phyloP scores from a whole-genome alignment of 2,888 invertebrate genomes.

The Lasiommata megera region DNA sequence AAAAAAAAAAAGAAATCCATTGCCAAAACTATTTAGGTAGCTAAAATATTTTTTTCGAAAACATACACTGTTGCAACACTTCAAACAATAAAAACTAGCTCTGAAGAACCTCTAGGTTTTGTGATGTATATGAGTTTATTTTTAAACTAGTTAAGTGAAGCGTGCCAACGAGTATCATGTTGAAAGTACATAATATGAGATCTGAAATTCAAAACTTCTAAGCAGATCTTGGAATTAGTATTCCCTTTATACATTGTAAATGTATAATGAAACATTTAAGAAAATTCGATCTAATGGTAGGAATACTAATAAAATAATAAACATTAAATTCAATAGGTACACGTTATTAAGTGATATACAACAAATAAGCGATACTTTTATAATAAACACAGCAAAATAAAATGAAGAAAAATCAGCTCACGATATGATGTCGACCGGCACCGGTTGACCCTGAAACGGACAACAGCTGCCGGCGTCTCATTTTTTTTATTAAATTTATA shows the following conservation, averaged over 20 bases:
- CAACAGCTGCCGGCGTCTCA: slow-evolving; percentile 58
- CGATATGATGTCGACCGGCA: slow-evolving; percentile 51
- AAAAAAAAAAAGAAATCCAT: no score
- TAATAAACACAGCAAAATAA: slow-evolving; percentile 43
- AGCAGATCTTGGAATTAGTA: neutral
- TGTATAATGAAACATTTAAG: neutral
- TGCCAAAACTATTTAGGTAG: neutral
- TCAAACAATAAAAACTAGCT: neutral
- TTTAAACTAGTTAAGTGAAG: slow-evolving; percentile 22
- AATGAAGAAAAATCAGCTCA: slow-evolving; percentile 59
- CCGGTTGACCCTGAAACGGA: slow-evolving; percentile 74
- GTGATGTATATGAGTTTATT: neutral
- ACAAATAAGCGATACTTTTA: slow-evolving; percentile 33
- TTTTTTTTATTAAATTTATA: slow-evolving; percentile 39
- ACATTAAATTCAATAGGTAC: neutral
- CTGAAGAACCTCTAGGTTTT: neutral
- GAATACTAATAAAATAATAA: neutral
- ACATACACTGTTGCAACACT: neutral
- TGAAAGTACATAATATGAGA: slow-evolving; percentile 11
- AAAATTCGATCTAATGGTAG: neutral
- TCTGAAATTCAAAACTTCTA: slow-evolving; percentile 11
- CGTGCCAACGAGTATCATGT: slow-evolving; percentile 18
- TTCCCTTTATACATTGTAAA: neutral
- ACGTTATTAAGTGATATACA: no score
- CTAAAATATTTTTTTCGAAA: neutral